These are phyloP conservation scores for Hapalemur alaotrensis DNA, from an alignment of 2,797 vertebrate genomes.

Conservation along the genomic window DNA sequence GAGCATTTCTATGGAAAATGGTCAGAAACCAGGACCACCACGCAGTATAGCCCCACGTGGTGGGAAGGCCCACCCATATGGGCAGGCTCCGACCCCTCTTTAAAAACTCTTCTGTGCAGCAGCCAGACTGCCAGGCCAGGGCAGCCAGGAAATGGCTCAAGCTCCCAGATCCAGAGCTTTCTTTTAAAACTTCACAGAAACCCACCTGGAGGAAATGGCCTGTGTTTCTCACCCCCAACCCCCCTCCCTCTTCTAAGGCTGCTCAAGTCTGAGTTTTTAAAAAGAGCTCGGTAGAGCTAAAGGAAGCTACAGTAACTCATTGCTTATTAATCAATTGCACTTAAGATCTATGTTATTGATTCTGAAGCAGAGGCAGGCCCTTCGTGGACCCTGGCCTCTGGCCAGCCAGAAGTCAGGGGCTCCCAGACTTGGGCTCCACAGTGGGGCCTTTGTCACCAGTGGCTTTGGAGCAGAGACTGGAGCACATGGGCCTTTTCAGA, in stretches of 20 bases:
- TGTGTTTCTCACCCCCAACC: fast-evolving
- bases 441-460: neutral
- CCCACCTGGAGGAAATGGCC: constrained; percentile 22
- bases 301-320: constrained; percentile 81
- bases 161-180: constrained; percentile 60
- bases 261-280: constrained; percentile 86
- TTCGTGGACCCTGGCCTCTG: constrained; percentile 19
- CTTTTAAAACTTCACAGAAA: constrained; percentile 59
- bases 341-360: constrained; percentile 82
- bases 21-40: constrained; percentile 65
- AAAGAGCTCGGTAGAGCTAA: constrained; percentile 86
- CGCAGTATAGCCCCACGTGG: constrained; percentile 76
- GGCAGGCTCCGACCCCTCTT: constrained; percentile 75
- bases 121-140: constrained; percentile 43
- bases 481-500: constrained; percentile 19
- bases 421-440: constrained; percentile 16
- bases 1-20: constrained; percentile 83
- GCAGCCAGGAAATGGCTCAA: constrained; percentile 61
- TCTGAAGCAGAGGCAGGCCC: constrained; percentile 46
- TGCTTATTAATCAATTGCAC: constrained; percentile 89
- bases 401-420: constrained; percentile 45
- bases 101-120: constrained; percentile 81
- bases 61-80: constrained; percentile 63
- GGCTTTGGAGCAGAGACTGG: neutral
- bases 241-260: constrained; percentile 49